Evolutionary conservation across 2,797 vertebrate species (phyloP).

Genomic region (Picus viridis): DNA sequence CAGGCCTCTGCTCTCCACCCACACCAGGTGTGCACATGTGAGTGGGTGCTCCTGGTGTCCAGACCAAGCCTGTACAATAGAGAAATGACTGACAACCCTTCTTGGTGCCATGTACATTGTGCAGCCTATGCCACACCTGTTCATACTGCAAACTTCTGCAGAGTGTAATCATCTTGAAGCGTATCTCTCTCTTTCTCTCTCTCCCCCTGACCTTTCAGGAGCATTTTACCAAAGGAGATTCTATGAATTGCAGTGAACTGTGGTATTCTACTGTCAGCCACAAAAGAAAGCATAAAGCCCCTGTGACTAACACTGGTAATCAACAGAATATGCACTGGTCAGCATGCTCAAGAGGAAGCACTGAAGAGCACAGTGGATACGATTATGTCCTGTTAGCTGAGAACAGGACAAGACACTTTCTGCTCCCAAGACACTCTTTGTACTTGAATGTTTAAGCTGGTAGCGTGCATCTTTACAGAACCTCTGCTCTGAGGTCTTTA

Average conservation of each 20-base stretch:
- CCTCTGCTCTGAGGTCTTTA: neutral
- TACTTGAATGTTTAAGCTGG: neutral
- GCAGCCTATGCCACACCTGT: neutral
- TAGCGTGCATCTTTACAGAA: neutral
- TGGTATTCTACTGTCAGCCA: slow-evolving; percentile 67
- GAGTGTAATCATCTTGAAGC: neutral
- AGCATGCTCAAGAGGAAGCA: neutral
- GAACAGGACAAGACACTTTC: neutral
- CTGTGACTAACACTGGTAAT: neutral
- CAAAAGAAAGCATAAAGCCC: neutral
- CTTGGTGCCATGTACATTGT: rapidly evolving
- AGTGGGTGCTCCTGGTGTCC: neutral
- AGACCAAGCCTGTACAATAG: neutral
- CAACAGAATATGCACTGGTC: slow-evolving; percentile 52
- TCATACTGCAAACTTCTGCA: rapidly evolving
- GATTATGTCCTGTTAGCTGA: slow-evolving; percentile 40
- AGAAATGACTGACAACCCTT: rapidly evolving
- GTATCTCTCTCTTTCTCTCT: neutral
- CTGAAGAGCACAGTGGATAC: slow-evolving; percentile 17
- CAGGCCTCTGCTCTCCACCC: neutral
- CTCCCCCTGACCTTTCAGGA: neutral
- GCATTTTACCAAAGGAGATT: neutral
- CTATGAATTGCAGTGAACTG: slow-evolving; percentile 12
- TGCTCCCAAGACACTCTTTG: too few species aligned
- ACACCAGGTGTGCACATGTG: rapidly evolving